Conservation (phyloP, 2,797 vertebrate species). For the Poecile montanus region DNA sequence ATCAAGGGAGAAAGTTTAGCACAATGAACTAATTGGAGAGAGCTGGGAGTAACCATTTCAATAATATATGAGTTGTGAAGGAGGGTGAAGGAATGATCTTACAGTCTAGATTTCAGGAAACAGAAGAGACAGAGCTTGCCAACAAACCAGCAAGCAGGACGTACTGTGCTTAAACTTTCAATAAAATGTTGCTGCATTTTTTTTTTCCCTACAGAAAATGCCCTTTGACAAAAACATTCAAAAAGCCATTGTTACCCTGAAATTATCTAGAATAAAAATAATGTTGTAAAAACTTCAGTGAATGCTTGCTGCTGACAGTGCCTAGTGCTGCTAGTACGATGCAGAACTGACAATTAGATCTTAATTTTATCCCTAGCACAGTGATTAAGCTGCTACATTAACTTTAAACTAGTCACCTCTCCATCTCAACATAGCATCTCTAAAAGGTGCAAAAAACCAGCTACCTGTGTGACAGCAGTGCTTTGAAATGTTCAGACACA, state of each 20-base stretch:
- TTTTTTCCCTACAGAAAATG: background rate
- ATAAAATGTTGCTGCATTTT: background rate
- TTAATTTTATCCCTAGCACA: background rate
- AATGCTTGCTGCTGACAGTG: background rate
- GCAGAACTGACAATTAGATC: background rate
- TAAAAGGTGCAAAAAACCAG: background rate
- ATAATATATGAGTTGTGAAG: slow-evolving; percentile 3
- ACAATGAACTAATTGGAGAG: background rate
- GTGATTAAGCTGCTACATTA: background rate
- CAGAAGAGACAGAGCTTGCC: background rate
- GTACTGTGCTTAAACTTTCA: background rate
- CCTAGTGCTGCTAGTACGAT: fast-evolving
- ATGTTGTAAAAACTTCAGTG: background rate
- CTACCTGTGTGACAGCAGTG: background rate
- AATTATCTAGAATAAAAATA: background rate
- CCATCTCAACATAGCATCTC: background rate
- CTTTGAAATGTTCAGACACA: background rate
- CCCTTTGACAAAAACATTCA: background rate
- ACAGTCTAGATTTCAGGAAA: background rate
- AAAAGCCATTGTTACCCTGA: background rate
- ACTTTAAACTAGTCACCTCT: background rate
- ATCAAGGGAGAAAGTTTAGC: background rate
- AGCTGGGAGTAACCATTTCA: background rate
- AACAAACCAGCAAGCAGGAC: background rate
- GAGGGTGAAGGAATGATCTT: background rate